A percentile compares a stretch with the other conserved stretches of the same genome.
Conservation (phyloP, 2,888 invertebrate species). For the Deroplatys truncata region DNA sequence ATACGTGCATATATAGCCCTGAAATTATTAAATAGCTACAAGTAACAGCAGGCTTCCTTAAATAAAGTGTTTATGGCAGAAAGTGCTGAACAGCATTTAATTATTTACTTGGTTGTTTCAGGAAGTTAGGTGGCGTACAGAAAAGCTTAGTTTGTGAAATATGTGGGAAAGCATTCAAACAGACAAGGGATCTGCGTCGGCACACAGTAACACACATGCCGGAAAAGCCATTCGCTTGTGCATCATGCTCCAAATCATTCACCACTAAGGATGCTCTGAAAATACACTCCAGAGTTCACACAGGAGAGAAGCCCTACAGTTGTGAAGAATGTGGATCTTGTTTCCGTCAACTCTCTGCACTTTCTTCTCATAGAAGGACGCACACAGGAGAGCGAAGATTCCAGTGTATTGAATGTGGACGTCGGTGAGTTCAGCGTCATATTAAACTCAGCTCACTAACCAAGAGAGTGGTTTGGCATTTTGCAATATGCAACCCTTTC, state of each 20-base stretch:
- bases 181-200: background rate
- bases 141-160: background rate
- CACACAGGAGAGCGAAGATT: background rate
- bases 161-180: background rate
- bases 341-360: background rate
- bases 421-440: background rate
- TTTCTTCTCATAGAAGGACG: background rate
- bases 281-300: background rate
- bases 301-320: background rate
- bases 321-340: background rate
- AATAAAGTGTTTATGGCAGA: background rate
- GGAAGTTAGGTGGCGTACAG: background rate
- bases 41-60: no score
- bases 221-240: background rate
- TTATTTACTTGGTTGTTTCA: background rate
- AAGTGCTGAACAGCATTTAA: background rate
- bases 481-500: no score
- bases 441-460: no score
- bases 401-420: background rate
- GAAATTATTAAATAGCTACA: no score
- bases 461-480: no score
- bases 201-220: background rate
- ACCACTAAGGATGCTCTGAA: background rate
- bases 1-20: no score
- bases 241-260: background rate